Base-by-base conservation (phyloP, 2,797 vertebrate genomes). In the Falco concolor region DNA sequence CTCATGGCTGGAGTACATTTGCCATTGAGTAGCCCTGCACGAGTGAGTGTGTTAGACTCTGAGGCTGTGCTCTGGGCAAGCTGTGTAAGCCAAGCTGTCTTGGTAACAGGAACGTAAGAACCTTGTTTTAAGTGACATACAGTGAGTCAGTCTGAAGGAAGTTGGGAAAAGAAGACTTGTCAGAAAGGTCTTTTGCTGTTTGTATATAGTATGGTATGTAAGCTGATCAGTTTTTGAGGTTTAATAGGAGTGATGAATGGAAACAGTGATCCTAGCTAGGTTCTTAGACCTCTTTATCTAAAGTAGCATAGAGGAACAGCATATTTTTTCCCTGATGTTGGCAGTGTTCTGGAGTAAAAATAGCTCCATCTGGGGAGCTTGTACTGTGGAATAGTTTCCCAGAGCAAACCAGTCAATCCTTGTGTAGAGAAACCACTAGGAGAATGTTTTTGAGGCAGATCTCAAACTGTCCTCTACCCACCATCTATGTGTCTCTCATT, bases 241-340 rank as follows among this genome's bases (percentile, higher is more conserved):
- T 36, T 91, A 65, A 54, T 63, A 82, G 34, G 38, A 85, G 54
- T 40, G 8, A 38, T 59, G 56, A 78, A 47, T 76, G 22, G 54
- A 65, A 89, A 40, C 17, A 24, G 5, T 5, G 2, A 69, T 47
- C 0, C 7, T 42, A 75, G 19, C 0, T 6, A 64, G 0, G 2
- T 87, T 76, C n/a, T 83, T 86, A 68, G 40, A 30, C n/a, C 10
- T 86, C 32, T 76, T 90, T 47, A 40, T 77, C 23, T 60, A 70
- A 77, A 63, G 74, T 65, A 73, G 19, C 30, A 13, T 38, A 64
- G 60, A 53, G 16, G 14, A 25, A 10, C 36, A 64, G 27, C 60
- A 19, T 59, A 25, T 77, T 12, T 67, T 11, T 79, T 65, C 68
- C 68, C 42, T 64, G 36, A 56, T 73, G 40, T 12, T 85, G 18